A percentile compares a stretch with the other conserved stretches of the same genome.
Conservation (phyloP, 2,797 vertebrate species). For the Melanogrammus aeglefinus region DNA sequence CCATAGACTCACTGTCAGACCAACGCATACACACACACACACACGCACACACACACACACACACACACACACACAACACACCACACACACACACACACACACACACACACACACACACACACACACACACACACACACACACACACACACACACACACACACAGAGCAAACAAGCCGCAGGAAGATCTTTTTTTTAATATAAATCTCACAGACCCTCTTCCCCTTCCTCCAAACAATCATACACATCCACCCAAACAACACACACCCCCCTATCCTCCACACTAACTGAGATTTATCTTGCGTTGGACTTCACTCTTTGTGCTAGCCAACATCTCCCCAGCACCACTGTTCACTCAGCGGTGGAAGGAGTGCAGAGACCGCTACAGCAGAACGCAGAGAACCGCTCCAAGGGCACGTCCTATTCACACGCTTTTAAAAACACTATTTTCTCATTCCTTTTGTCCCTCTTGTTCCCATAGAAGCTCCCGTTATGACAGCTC, state of each 20-base stretch:
- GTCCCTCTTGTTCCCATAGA: slow-evolving; percentile 5
- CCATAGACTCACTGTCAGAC: neutral
- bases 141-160: no score
- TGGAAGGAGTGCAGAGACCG: slow-evolving; percentile 17
- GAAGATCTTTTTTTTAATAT: neutral
- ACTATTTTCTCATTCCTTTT: slow-evolving; percentile 22
- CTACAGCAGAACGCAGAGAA: slow-evolving; percentile 15
- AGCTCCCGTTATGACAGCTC: slow-evolving; percentile 11
- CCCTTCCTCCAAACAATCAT: neutral
- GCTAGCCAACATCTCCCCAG: slow-evolving; percentile 1
- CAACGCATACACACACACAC: neutral
- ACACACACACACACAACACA: slow-evolving; percentile 9
- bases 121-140: slow-evolving; percentile 4
- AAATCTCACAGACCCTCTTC: slow-evolving; percentile 14
- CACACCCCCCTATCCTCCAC: neutral
- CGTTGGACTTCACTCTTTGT: slow-evolving; percentile 16
- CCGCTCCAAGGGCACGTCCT: slow-evolving; percentile 29
- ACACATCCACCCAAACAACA: neutral
- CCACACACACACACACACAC: slow-evolving; percentile 7
- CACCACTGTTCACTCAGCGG: neutral
- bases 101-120: neutral
- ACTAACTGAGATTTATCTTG: slow-evolving; percentile 24
- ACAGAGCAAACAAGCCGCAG: slow-evolving; percentile 11
- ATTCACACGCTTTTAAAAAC: slow-evolving; percentile 30
- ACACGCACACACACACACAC: neutral